A percentile compares a stretch with the other conserved stretches of the same genome.
phyloP scores from a whole-genome alignment of 2,888 invertebrate species.

The Leucophenga montana region DNA sequence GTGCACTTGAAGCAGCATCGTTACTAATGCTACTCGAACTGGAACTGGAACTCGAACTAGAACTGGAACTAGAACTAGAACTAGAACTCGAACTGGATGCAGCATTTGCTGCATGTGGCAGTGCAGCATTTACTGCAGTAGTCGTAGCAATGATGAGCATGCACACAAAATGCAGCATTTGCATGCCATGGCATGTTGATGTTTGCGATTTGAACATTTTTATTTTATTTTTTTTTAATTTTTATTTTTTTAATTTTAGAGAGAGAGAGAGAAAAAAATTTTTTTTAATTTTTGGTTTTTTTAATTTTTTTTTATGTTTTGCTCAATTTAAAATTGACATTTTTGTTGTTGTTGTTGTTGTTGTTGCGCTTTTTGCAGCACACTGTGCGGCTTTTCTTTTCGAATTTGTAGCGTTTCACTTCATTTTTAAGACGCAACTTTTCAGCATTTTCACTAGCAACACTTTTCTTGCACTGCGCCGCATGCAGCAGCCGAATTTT shows the following conservation, averaged over 20 bases:
- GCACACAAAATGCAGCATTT: not conserved
- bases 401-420: not conserved
- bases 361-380: conserved; percentile 8
- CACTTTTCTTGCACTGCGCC: conserved; percentile 4
- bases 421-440: not conserved
- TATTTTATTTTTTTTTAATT: conserved; percentile 33
- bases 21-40: not conserved
- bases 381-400: conserved; percentile 27
- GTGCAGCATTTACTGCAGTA: not conserved
- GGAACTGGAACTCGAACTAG: not conserved
- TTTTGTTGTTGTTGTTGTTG: too few relatives aligned
- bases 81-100: too few relatives aligned
- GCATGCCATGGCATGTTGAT: conserved; percentile 3
- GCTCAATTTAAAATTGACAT: conserved; percentile 50
- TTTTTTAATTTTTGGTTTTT: conserved; percentile 24
- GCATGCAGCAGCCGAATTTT: conserved; percentile 11
- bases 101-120: conserved; percentile 25
- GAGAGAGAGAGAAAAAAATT: conserved; percentile 16
- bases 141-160: not conserved
- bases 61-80: too few relatives aligned
- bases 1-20: conserved; percentile 13
- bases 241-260: too few relatives aligned
- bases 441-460: conserved; percentile 31
- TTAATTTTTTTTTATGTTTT: conserved; percentile 36
- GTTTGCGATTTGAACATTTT: conserved; percentile 41